Evolutionary conservation across 1,140 invertebrate genomes (phyloP), one percentile per base, ranked within the genome.

Genomic region (Harlomillsia oculata): DNA sequence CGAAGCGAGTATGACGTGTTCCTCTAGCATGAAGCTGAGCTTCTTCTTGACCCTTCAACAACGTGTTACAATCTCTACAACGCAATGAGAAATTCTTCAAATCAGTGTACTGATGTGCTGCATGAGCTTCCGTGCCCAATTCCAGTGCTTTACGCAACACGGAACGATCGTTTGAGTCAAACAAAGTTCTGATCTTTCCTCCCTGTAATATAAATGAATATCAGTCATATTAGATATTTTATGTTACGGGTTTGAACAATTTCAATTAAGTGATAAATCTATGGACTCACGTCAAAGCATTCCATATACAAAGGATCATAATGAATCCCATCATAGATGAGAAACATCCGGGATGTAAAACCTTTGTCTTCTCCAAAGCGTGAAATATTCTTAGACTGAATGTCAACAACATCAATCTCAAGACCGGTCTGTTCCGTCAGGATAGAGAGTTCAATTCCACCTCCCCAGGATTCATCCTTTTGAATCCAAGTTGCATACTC

Each of bases 381-480:
- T 70, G 93, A 92, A 29, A 96, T 86, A 55, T 88, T 83, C 26
- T 81, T 82, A 73, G 89, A 89, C 58, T 92, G 80, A 34, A 88
- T 92, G 70, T 97, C 88, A 3, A 96, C 84, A 6, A 95, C 92
- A 65, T 84, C 89, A 72, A 97, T 95, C 77, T 97, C 92, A 58
- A 94, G 72, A 34, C 83, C 82, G 74, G 88, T 96, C 72, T 86
- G 85, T 66, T 82, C 80, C 3, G 87, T 85, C n/a, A 97, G 72
- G 55, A 97, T 88, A 2, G 90, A 75, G 3, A 92, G 75, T 76
- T 97, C 94, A 64, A 97, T 97, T 39, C 87, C 92, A 65, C 94
- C 93, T 58, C 93, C 93, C 94, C 94, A 97, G 0, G 89, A 84
- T 57, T 82, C 84, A 1, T 82, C 75, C 63, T 82, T 82, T 46